A percentile compares a stretch with the other conserved stretches of the same genome.
These are phyloP conservation scores for Rhamnusium bicolor DNA, from an alignment of 2,888 invertebrate species.

Conservation along the genomic window DNA sequence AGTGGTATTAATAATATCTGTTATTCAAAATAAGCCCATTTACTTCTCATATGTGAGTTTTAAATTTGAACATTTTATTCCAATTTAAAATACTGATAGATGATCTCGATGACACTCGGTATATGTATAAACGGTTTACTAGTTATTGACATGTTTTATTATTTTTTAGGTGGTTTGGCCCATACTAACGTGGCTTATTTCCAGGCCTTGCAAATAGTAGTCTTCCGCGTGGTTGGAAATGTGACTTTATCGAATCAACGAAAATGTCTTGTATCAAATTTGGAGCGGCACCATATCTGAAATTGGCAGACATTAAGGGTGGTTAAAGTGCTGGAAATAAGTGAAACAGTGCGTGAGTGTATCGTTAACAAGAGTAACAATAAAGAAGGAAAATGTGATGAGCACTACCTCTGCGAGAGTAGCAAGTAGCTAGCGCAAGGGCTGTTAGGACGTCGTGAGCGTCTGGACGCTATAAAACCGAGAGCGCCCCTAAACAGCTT, in stretches of 20 bases:
- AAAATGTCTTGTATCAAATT: constrained; percentile 11
- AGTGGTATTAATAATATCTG: no score
- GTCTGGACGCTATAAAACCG: constrained; percentile 62
- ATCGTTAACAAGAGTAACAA: constrained; percentile 18
- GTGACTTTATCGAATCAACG: constrained; percentile 12
- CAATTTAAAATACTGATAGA: no score
- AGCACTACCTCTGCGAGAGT: constrained; percentile 25
- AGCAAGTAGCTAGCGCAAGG: constrained; percentile 57
- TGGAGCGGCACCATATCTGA: not conserved
- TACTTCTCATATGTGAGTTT: no score
- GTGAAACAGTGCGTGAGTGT: constrained; percentile 15
- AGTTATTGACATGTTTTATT: no score
- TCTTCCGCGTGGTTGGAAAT: not conserved
- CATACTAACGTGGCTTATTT: not conserved
- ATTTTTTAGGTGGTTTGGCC: not conserved
- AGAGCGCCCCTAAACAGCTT: constrained; percentile 54
- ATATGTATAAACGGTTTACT: no score
- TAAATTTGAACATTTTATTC: no score
- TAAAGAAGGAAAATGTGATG: constrained; percentile 34
- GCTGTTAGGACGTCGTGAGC: constrained; percentile 56
- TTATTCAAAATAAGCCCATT: no score
- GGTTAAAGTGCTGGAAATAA: not conserved
- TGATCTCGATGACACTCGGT: no score
- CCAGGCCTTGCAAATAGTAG: not conserved
- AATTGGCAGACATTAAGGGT: not conserved